Evolutionary conservation across 2,113 vertebrate species (phyloP).

Genomic region (Probosciger aterrimus): DNA sequence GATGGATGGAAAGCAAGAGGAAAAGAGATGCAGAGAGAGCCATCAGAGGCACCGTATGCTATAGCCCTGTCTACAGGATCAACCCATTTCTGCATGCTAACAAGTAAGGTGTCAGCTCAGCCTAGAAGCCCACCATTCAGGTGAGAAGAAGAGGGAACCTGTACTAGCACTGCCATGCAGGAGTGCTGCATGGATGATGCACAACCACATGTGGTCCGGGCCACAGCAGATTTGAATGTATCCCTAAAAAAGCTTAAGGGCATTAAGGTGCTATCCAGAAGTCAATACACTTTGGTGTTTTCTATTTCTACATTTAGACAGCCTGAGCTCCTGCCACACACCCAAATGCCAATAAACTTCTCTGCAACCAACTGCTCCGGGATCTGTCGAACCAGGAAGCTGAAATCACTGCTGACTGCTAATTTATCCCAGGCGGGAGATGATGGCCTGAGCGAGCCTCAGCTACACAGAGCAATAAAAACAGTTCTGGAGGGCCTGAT

Average conservation of each 20-base stretch:
- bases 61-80: not conserved
- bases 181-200: fast-evolving
- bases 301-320: not conserved
- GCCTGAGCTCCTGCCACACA: not conserved
- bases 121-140: not conserved
- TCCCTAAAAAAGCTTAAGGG: not conserved
- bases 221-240: fast-evolving
- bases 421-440: not conserved
- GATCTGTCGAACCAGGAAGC: not conserved
- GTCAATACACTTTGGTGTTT: not conserved
- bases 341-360: not conserved
- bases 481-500: not conserved
- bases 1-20: not conserved
- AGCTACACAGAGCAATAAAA: not conserved
- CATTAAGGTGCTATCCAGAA: not conserved
- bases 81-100: not conserved
- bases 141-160: not conserved
- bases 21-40: not conserved
- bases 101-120: not conserved
- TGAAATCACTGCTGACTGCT: not conserved
- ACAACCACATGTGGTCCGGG: fast-evolving
- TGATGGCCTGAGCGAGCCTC: not conserved
- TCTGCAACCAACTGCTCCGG: not conserved
- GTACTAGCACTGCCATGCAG: fast-evolving
- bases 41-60: not conserved